Evolutionary conservation across 2,888 invertebrate species (phyloP), one percentile per base, ranked within the genome.

Genomic region (Sphecodes monilicornis): DNA sequence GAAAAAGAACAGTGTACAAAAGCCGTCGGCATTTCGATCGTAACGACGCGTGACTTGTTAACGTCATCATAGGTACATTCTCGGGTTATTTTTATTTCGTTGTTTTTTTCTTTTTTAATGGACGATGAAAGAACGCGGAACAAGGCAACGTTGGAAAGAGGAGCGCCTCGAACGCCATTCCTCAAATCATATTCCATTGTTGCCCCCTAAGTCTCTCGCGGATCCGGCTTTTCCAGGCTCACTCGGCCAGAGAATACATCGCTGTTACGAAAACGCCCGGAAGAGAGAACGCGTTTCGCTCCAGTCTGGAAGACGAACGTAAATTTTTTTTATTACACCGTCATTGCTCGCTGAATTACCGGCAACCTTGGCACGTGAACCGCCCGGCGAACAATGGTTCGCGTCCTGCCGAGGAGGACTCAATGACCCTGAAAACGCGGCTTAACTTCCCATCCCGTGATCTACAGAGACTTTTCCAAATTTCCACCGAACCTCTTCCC

Each of bases 301-400:
- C 85, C 74, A 60, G 69, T 64, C 85, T 81, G 78, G 83, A 75
- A 82, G 88, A 82, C 85, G 80, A 68, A 86, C 85, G 81, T 90
- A 88, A 88, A 88, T 84, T 87, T 86, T 84, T 90, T 91, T 90
- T 88, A 91, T 87, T 85, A 76, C 87, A 71, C 72, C 70, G 84
- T 84, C 85, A 79, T 88, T 85, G 84, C 85, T 69, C 80, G 86
- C 64, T 84, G 86, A 87, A 86, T 91, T 91, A 91, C 90, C 85
- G 81, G 80, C 88, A 90, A 87, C 90, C 90, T 92, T 91, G 91
- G 90, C 92, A 92, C 92, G 91, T 87, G 92, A 86, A 84, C 85
- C 82, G 76, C 68, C 50, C 74, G 60, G 69, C 74, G 84, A 87
- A 88, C 89, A 89, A 88, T 88, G 85, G 80, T 5, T 79, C 84